A percentile compares a stretch with the other conserved stretches of the same genome.
phyloP scores from a whole-genome alignment of 2,113 vertebrate genomes.

The Ochotona curzoniae region DNA sequence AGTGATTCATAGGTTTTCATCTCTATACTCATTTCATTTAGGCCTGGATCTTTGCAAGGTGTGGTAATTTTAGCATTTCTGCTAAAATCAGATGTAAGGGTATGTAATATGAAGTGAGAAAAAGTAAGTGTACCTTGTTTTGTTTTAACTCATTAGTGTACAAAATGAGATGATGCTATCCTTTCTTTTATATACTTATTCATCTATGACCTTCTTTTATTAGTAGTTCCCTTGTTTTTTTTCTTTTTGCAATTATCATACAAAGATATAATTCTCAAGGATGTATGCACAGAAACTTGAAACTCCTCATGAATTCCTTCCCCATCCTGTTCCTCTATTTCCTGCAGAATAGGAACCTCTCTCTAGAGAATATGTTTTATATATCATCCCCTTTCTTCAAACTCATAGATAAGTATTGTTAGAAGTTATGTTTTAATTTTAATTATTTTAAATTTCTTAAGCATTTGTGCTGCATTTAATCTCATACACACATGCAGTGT shows the following conservation, averaged over 20 bases:
- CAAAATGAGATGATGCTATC: background rate
- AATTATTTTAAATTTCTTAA: background rate
- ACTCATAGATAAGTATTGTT: background rate
- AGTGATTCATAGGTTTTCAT: background rate
- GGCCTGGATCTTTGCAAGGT: background rate
- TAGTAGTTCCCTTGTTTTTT: background rate
- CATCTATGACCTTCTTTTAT: background rate
- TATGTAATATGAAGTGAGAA: background rate
- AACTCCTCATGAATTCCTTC: background rate
- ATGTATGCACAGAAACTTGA: background rate
- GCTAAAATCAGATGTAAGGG: background rate
- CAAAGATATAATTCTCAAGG: no score
- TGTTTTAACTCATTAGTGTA: background rate
- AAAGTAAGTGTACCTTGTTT: background rate
- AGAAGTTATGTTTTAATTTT: background rate
- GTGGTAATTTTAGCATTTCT: background rate
- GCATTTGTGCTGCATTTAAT: background rate
- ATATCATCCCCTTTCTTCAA: background rate
- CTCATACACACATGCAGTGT: no score
- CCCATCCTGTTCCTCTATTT: background rate
- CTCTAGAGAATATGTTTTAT: background rate
- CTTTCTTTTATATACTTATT: background rate
- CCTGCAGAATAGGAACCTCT: fast-evolving
- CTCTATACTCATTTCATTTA: background rate
- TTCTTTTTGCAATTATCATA: no score